Base-by-base conservation (phyloP, 2,888 invertebrate genomes). In the Athalia rosae region DNA sequence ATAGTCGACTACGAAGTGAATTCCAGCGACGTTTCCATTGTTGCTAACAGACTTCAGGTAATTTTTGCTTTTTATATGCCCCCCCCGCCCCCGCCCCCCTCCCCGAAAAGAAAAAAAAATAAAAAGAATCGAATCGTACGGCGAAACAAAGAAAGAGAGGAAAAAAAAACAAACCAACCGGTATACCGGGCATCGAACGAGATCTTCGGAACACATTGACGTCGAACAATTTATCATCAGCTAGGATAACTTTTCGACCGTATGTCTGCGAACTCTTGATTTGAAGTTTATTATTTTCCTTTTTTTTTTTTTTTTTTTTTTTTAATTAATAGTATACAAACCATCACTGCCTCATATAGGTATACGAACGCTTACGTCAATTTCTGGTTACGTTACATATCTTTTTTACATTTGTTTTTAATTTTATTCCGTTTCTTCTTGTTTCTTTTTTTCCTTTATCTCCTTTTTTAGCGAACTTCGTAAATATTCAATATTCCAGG, bases 1-100 rank as follows among this genome's bases (percentile, higher is more conserved):
- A 80, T 86, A 56, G 77, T 85, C 28, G 86, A 87, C 53, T 83
- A 86, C 47, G 76, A 79, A 6, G 77, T 86, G 66, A 77, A 79
- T 4, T 8, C 63, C 3, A 76, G 77, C 50, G 66, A 78, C 15
- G 43, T 78, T 63, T 48, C 48, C 3, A 8, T 77, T 15, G 61
- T 53, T 13, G 53, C 4, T 28, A 73, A 56, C n/a, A 50, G 47
- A 43, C 47, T 77, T 28, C 50, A 74, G 77, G 77, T 56, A 53
- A 73, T 58, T 71, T 56, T 71, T 50, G 6, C 4, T 9, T 41
- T 41, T n/a, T n/a, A n/a, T n/a, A 7, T 28, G 28, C 0, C 28
- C 28, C 28, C n/a, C n/a, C n/a, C n/a, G n/a, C n/a, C n/a, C n/a
- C n/a, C n/a, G n/a, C n/a, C n/a, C n/a, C n/a, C n/a, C 7, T 11